These are phyloP conservation scores for Tortrix viridana DNA, from an alignment of 2,888 invertebrate species.

Conservation along the genomic window DNA sequence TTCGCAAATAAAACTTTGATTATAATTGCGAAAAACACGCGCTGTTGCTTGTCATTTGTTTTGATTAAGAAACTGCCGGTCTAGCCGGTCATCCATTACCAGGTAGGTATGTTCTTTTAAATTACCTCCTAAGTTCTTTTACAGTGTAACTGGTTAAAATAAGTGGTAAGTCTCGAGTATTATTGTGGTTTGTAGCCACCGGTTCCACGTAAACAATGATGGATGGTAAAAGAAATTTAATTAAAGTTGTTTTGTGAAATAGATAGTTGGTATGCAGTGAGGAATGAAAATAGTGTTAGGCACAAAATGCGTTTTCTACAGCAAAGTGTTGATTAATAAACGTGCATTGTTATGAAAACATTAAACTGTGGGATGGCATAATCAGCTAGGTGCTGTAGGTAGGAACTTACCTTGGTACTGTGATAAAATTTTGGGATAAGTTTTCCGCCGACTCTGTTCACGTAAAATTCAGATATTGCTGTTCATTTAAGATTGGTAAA, in stretches of 20 bases:
- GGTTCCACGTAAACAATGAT: conserved; percentile 45
- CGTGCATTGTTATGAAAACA: conserved; percentile 15
- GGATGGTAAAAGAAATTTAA: conserved; percentile 53
- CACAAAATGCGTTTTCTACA: not conserved
- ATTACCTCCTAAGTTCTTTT: conserved; percentile 39
- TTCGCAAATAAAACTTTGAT: conserved; percentile 42
- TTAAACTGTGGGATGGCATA: no score
- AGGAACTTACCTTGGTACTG: no score
- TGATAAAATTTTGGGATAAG: no score
- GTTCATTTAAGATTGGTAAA: no score
- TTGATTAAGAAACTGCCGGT: conserved; percentile 66
- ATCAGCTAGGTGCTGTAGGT: no score
- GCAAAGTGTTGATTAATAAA: not conserved
- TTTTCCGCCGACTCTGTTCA: no score
- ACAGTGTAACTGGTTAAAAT: conserved; percentile 8
- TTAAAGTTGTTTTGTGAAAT: conserved; percentile 41
- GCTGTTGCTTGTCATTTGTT: conserved; percentile 69
- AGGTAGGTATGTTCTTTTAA: conserved; percentile 60
- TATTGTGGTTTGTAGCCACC: conserved; percentile 61
- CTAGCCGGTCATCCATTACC: conserved; percentile 60
- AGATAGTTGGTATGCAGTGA: conserved; percentile 5
- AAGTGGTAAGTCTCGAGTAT: conserved; percentile 45
- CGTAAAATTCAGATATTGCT: no score
- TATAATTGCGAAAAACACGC: conserved; percentile 51
- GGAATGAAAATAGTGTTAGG: conserved; percentile 19